Evolutionary conservation across 1,140 invertebrate genomes (phyloP).

Genomic region (Drosophila nigromelanica): DNA sequence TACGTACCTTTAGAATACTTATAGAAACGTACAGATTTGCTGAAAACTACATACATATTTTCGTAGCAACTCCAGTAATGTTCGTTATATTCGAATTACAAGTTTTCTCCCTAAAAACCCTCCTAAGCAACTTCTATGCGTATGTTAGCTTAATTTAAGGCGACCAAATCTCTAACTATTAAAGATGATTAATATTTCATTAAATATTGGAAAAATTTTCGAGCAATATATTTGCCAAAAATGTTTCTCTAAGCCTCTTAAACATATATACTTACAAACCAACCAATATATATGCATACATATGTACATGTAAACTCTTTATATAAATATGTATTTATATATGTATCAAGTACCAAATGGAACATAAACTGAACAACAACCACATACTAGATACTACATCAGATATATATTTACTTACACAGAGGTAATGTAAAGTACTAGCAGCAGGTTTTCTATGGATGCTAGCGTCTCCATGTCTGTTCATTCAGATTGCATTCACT

Average conservation of each 20-base stretch:
- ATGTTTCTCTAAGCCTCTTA: constrained; percentile 69
- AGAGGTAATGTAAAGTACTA: neutral
- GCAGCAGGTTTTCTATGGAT: constrained; percentile 11
- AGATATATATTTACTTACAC: constrained; percentile 13
- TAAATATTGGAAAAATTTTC: constrained; percentile 62
- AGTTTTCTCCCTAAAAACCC: constrained; percentile 34
- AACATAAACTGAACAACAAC: neutral
- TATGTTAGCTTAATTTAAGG: constrained; percentile 56
- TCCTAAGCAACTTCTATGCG: constrained; percentile 42
- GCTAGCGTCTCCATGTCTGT: neutral
- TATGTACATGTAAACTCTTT: constrained; percentile 22
- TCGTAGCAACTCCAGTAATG: constrained; percentile 1
- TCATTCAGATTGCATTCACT: constrained; percentile 19
- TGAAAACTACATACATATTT: constrained; percentile 45
- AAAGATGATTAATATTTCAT: constrained; percentile 40
- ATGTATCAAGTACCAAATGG: constrained; percentile 18
- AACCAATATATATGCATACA: constrained; percentile 17
- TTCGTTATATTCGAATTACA: constrained; percentile 22
- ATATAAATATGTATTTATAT: constrained; percentile 20
- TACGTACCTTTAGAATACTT: constrained; percentile 24
- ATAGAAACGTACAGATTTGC: constrained; percentile 37
- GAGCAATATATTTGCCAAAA: constrained; percentile 79
- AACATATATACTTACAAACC: constrained; percentile 28
- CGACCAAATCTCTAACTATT: constrained; percentile 67
- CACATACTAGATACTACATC: neutral